Evolutionary conservation across 2,797 vertebrate species (phyloP), one percentile per base, ranked within the genome.

Genomic region (Sternarchorhynchus goeldii): DNA sequence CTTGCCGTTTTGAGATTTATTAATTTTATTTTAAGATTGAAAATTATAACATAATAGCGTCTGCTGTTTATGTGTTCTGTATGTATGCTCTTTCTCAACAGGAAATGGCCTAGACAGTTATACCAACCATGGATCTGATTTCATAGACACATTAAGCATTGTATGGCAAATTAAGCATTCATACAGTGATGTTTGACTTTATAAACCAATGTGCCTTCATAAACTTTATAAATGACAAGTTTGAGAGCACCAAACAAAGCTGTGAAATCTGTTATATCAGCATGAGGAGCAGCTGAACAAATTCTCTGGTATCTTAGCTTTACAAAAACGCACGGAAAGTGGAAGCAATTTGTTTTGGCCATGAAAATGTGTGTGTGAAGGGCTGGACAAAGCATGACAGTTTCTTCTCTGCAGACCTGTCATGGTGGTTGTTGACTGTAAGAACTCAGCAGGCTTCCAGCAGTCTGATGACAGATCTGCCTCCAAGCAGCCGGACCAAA

Each of bases 381-480:
- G 45, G 45, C 45, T 50, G 45, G 12, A 12, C 14, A 12, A 12
- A 10, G 14, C 45, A n/a, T 65, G 34, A 65, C 63, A 39, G n/a
- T 20, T 65, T 29, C 34, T 20, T 17, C 14, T 10, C 65, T 45
- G 7, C 7, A 45, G 20, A 67, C 65, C 21, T 67, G 45, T 50
- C 10, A 14, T 50, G 45, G 45, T 50, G 45, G 45, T 14, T 12
- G 10, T 50, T 10, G 45, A 16, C 36, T 50, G 65, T 34, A 16
- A n/a, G 25, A 57, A 21, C 55, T 57, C 64, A 67, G 65, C 65
- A 50, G 21, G 45, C 65, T 6, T 50, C 20, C 4, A 6, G 39
- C 12, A 14, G 50, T 50, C 14, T 50, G 65, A 67, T 29, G 65
- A 67, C 65, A 67, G 39, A 67, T 67, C 39, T 50, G 41, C 39